Conservation (phyloP, 2,797 vertebrate genomes). For the Heteromormyrus szaboi region DNA sequence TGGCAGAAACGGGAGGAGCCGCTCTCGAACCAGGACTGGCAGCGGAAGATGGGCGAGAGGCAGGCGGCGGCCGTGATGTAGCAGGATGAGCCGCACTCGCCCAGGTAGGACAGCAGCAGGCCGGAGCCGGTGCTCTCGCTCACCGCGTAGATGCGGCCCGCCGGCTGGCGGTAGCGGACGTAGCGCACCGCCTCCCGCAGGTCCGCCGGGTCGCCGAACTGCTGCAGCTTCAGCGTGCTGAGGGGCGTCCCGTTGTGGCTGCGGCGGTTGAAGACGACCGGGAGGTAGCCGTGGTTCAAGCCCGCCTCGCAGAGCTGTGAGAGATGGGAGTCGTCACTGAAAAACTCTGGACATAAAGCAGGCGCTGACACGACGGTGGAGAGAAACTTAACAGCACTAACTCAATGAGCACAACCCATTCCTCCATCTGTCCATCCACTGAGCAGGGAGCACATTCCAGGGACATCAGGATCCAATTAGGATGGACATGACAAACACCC, state of each 20-base stretch:
- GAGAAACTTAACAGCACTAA: neutral
- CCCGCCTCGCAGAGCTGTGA: conserved; percentile 67
- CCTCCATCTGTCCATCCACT: neutral
- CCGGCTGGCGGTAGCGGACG: conserved; percentile 67
- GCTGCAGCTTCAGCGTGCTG: conserved; percentile 69
- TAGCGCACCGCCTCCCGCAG: conserved; percentile 71
- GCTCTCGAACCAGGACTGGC: conserved; percentile 73
- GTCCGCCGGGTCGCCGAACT: conserved; percentile 72
- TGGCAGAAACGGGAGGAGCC: conserved; percentile 63
- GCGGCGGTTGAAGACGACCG: conserved; percentile 72
- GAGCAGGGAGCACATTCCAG: neutral
- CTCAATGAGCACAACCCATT: neutral
- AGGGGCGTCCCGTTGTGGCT: conserved; percentile 69
- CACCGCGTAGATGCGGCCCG: conserved; percentile 64
- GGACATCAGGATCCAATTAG: neutral
- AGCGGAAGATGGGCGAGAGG: conserved; percentile 71
- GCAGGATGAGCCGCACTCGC: conserved; percentile 77
- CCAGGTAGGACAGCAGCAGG: conserved; percentile 74
- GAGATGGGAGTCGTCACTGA: neutral
- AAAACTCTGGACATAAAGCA: neutral
- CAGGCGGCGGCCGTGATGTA: conserved; percentile 72
- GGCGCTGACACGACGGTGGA: neutral
- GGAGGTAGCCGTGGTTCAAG: conserved; percentile 69
- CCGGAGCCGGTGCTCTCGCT: conserved; percentile 74
- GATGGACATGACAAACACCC: neutral